Evolutionary conservation across 2,888 invertebrate genomes (phyloP).

Genomic region (Sinohyriopsis cumingii): DNA sequence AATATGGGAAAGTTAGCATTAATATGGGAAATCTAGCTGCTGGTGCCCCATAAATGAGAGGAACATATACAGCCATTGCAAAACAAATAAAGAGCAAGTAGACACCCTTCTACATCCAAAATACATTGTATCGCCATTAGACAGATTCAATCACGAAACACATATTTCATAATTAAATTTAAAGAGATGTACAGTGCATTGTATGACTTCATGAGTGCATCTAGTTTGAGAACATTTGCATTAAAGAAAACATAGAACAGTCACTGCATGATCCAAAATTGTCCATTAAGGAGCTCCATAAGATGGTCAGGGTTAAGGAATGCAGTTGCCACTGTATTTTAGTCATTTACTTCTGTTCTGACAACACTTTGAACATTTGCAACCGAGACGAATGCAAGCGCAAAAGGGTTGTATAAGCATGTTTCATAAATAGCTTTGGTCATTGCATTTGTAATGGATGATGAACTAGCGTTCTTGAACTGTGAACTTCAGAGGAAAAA

Average conservation of each 20-base stretch:
- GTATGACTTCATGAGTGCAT: conserved; percentile 22
- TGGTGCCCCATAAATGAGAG: too few species aligned
- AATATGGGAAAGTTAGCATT: background rate
- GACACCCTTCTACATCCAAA: too few species aligned
- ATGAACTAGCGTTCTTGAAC: conserved; percentile 13
- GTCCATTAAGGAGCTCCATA: conserved; percentile 28
- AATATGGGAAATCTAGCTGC: too few species aligned
- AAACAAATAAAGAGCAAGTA: too few species aligned
- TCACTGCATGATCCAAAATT: conserved; percentile 28
- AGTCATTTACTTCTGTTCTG: conserved; percentile 16
- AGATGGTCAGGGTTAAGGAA: conserved; percentile 23
- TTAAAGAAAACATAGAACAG: conserved; percentile 15
- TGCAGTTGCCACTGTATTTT: conserved; percentile 28
- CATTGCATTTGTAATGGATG: conserved; percentile 21
- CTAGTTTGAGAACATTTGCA: conserved; percentile 14
- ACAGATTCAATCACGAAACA: conserved; percentile 29
- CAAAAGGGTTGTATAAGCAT: conserved; percentile 20
- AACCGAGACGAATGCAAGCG: conserved; percentile 14
- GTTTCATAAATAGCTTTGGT: conserved; percentile 15
- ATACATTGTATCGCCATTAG: too few species aligned
- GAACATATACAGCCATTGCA: too few species aligned
- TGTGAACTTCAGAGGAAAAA: conserved; percentile 17
- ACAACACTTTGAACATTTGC: conserved; percentile 21
- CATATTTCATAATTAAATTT: conserved; percentile 7
- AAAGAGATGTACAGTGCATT: conserved; percentile 20